Conservation (phyloP, 2,113 vertebrate genomes). For the Elephantulus edwardii region DNA sequence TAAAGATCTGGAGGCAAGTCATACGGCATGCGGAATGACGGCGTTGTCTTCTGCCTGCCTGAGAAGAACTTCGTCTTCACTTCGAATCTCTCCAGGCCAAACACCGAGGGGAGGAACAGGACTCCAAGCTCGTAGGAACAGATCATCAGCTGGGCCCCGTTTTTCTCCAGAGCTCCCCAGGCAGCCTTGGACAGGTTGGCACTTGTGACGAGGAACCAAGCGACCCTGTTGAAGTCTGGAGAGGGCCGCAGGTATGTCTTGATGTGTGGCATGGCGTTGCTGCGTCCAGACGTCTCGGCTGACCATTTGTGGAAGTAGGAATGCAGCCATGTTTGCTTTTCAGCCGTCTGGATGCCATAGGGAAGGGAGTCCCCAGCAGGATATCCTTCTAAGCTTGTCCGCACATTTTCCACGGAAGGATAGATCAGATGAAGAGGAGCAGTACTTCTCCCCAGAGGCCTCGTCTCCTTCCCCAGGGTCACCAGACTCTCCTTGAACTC, state of each 20-base stretch:
- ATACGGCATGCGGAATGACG: constrained; percentile 92
- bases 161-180: constrained; percentile 97
- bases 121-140: constrained; percentile 98
- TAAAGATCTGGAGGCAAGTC: constrained; percentile 94
- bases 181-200: constrained; percentile 98
- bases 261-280: constrained; percentile 96
- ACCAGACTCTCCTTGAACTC: constrained; percentile 94
- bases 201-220: constrained; percentile 97
- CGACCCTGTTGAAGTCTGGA: constrained; percentile 90
- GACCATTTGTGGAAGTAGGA: constrained; percentile 96
- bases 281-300: constrained; percentile 91
- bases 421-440: constrained; percentile 92
- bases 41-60: constrained; percentile 75
- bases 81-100: constrained; percentile 87
- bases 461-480: constrained; percentile 80
- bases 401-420: constrained; percentile 95
- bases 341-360: constrained; percentile 96
- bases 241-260: constrained; percentile 96
- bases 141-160: constrained; percentile 93
- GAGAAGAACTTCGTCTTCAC: constrained; percentile 86
- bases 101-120: constrained; percentile 93
- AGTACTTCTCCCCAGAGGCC: constrained; percentile 69
- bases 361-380: constrained; percentile 97
- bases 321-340: constrained; percentile 96
- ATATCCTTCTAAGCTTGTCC: constrained; percentile 97